Base-by-base conservation (phyloP, 2,797 vertebrate species). In the Lophius americanus region DNA sequence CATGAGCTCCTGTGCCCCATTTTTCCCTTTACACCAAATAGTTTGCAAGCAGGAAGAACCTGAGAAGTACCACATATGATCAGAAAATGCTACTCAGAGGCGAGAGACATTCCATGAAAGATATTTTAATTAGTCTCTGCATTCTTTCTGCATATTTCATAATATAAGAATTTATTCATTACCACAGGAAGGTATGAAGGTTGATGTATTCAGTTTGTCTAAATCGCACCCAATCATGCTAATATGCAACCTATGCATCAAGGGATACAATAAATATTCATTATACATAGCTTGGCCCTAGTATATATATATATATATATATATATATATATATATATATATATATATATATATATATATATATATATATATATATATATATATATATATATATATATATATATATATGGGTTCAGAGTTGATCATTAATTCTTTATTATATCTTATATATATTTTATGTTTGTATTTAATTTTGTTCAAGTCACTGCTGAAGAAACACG, bases 171-270 rank as follows among this genome's bases (percentile, higher is more conserved):
- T 68, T 51, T 69, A 77, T 75, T 78, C 46, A 70, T 60, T 52
- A 63, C 51, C 68, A 53, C 8, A 7, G 58, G 46, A 52, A 78
- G 62, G 68, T 64, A 65, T 56, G 66, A 58, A 64, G 39, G 67
- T 62, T 69, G 32, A 67, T 70, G 71, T 74, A 38, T 33, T 71
- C 13, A 56, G 11, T 48, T 70, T 51, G 58, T 65, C 58, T 63
- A 74, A 64, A 79, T 79, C 73, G 78, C 67, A 71, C 64, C 58
- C 47, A 55, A 67, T 52, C 62, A 54, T 33, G 13, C 33, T 43
- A 43, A 64, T 59, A 42, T 42, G 10, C 61, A 80, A 76, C 64
- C 82, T 78, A 78, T 75, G 65, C 55, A 87, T 64, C 49, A 51
- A 44, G 49, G 49, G 13, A 52, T 60, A 48, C 70, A 4, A 53